Evolutionary conservation across 2,797 vertebrate species (phyloP).

Genomic region (Chrosomus eos): DNA sequence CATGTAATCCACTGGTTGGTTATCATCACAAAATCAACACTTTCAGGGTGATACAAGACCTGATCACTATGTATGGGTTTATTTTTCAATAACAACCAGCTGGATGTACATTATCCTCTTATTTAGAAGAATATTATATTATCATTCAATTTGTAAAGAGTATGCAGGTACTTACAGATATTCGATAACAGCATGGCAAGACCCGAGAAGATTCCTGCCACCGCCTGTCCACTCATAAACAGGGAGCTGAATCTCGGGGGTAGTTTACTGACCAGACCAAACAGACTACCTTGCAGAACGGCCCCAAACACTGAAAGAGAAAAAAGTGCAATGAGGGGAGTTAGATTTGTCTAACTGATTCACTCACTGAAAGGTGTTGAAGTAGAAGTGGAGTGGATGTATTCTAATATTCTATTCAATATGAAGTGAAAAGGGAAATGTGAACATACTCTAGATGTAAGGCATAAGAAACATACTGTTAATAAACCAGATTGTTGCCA

Average conservation of each 20-base stretch:
- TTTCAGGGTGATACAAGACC: too few species aligned
- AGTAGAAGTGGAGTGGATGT: not conserved
- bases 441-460: not conserved
- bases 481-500: slow-evolving; percentile 85
- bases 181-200: slow-evolving; percentile 83
- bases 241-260: slow-evolving; percentile 80
- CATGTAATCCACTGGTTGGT: not conserved
- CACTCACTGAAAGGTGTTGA: too few species aligned
- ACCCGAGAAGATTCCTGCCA: slow-evolving; percentile 85
- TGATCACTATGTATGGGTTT: not conserved
- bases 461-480: slow-evolving; percentile 79
- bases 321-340: not conserved
- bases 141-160: not conserved
- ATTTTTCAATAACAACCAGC: not conserved
- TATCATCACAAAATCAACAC: not conserved
- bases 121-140: not conserved
- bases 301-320: slow-evolving; percentile 79
- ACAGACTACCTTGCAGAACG: slow-evolving; percentile 84
- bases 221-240: slow-evolving; percentile 88
- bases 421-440: not conserved
- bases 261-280: slow-evolving; percentile 82
- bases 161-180: slow-evolving; percentile 76
- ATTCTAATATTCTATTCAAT: not conserved
- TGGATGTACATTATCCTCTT: not conserved
- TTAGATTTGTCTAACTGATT: not conserved